A percentile compares a stretch with the other conserved stretches of the same genome.
Evolutionary conservation across 2,797 vertebrate genomes (phyloP).

Genomic region (Vipera ursinii): DNA sequence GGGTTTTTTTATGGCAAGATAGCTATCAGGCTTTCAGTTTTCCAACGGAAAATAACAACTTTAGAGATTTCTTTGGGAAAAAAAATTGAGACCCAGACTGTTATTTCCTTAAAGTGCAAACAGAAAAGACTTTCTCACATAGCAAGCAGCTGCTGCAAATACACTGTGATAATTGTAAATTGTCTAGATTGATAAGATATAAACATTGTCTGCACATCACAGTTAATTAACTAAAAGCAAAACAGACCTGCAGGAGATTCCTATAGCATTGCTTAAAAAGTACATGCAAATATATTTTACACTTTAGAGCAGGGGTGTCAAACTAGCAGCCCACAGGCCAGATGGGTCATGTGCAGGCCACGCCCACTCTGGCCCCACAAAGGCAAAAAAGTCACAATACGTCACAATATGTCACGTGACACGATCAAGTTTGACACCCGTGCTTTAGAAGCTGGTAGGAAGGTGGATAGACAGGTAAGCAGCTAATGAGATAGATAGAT

Average conservation of each 20-base stretch:
- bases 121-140: conserved; percentile 3
- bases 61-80: background rate
- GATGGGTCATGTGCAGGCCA: too few relatives aligned
- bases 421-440: too few relatives aligned
- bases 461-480: background rate
- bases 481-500: background rate
- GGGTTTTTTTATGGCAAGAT: background rate
- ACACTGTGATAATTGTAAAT: conserved; percentile 10
- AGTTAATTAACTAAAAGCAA: background rate
- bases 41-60: background rate
- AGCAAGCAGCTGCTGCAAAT: background rate
- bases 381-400: too few relatives aligned
- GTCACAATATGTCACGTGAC: too few relatives aligned
- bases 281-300: background rate
- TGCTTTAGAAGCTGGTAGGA: background rate
- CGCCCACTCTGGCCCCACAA: too few relatives aligned
- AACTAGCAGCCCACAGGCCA: too few relatives aligned
- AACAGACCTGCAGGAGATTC: background rate
- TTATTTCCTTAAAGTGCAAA: background rate
- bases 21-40: background rate
- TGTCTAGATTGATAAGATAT: background rate
- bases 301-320: background rate
- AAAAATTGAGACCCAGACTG: background rate
- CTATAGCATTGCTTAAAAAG: background rate
- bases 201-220: background rate